Base-by-base conservation (phyloP, 2,888 invertebrate species). In the Acanthacorydalis orientalis region DNA sequence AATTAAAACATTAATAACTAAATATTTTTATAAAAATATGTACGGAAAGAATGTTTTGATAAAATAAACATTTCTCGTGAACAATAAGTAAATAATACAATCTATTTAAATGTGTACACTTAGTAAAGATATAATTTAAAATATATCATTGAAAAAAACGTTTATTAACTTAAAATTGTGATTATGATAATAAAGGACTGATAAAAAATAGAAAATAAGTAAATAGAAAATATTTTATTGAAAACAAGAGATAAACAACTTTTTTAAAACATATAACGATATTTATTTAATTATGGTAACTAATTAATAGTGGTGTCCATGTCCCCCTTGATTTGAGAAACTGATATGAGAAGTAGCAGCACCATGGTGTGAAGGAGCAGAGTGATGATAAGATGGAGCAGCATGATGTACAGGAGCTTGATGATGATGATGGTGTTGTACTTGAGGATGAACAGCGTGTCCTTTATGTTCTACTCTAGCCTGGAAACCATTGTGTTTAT, bases 401-500 rank as follows among this genome's bases (percentile, higher is more conserved):
- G 11, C 39, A 16, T 38, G 39, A 10, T 38, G 16, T 38, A 38
- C 39, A 12, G 39, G 39, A 8, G 39, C 39, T 12, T 38, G 39
- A 11, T 16, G 12, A 11, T 23, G 23, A 23, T 23, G 23, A 23
- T 23, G 23, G 6, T n/a, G n/a, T n/a, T n/a, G n/a, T n/a, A 23
- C 23, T 23, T 23, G 23, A 3, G 39, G 39, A 12, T 39, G 39
- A 39, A 39, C 39, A 3, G 39, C 39, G 16, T 39, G 39, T 39
- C 39, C 39, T 39, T 39, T 32, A 35, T 51, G 47, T 35, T 51
- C 47, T 10, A 55, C 54, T 39, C 53, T 46, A 47, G 55, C 55
- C 40, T 53, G 53, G 47, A 55, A 53, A 16, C 53, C 53, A 41
- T 50, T 52, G 15, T 51, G 51, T 38, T 54, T 52, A 46, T 58